A percentile compares a stretch with the other conserved stretches of the same genome.
Conservation (phyloP, 2,888 invertebrate species). For the Orthosia gracilis region DNA sequence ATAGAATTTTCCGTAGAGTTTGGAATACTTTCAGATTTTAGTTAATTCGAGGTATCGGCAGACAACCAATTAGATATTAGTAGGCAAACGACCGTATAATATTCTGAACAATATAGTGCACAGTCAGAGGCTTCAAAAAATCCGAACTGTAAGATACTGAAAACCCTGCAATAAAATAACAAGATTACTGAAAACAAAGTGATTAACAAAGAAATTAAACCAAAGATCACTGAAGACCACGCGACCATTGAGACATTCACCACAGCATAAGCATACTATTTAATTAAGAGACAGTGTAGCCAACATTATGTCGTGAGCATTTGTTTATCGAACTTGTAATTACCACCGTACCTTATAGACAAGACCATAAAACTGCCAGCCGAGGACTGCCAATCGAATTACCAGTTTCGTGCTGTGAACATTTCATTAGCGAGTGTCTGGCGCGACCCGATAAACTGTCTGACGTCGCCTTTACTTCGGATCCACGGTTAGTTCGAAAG, state of each 20-base stretch:
- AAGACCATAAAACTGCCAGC: slow-evolving; percentile 71
- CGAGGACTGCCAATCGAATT: slow-evolving; percentile 67
- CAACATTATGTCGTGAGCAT: slow-evolving; percentile 44
- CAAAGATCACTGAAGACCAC: slow-evolving; percentile 4
- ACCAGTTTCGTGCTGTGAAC: slow-evolving; percentile 60
- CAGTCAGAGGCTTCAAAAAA: background rate
- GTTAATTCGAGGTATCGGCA: too few species aligned
- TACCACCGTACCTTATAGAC: slow-evolving; percentile 69
- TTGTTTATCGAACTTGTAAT: slow-evolving; percentile 71
- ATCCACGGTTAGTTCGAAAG: slow-evolving; percentile 24
- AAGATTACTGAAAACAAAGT: background rate
- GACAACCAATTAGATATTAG: background rate
- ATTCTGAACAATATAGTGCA: background rate
- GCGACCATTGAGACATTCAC: slow-evolving; percentile 11
- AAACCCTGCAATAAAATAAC: background rate
- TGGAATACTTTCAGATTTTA: background rate
- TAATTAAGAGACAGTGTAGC: slow-evolving; percentile 55
- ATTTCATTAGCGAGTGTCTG: slow-evolving; percentile 59
- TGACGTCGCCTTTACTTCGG: slow-evolving; percentile 30
- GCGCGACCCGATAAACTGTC: slow-evolving; percentile 35
- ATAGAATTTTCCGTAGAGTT: background rate
- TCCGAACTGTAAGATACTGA: background rate
- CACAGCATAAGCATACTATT: slow-evolving; percentile 38
- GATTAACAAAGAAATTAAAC: slow-evolving; percentile 23
- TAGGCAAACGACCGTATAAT: background rate